Evolutionary conservation across 2,888 invertebrate genomes (phyloP).

Genomic region (Andrena trimmerana): DNA sequence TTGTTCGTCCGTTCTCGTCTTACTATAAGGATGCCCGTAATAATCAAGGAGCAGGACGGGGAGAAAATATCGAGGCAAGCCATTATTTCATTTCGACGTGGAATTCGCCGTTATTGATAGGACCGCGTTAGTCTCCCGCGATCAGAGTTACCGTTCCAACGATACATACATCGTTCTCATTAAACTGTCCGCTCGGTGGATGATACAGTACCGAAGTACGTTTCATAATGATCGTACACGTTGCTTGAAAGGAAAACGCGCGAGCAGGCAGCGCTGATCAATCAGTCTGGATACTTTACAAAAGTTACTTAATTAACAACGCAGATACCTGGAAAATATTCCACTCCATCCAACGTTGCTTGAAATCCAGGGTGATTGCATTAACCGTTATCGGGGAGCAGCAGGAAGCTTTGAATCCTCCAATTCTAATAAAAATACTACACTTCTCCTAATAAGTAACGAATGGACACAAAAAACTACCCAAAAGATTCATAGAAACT

Average conservation of each 20-base stretch:
- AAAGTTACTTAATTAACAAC: background rate
- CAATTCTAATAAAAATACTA: background rate
- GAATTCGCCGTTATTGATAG: slow-evolving; percentile 10
- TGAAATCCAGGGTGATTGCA: background rate
- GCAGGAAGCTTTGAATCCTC: background rate
- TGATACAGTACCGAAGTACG: background rate
- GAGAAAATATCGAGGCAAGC: background rate
- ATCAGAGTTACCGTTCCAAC: background rate
- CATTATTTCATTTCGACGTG: slow-evolving; percentile 3
- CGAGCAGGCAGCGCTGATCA: background rate
- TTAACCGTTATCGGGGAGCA: background rate
- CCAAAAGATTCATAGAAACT: no score
- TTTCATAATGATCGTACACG: slow-evolving; percentile 25
- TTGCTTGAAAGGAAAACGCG: slow-evolving; percentile 37
- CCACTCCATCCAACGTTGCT: background rate
- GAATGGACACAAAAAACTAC: no score
- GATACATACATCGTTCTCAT: background rate
- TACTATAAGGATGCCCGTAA: slow-evolving; percentile 12
- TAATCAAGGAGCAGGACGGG: slow-evolving; percentile 9
- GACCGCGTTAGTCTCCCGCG: background rate
- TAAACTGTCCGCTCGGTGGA: background rate
- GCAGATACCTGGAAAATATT: background rate
- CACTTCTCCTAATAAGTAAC: background rate
- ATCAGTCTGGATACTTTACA: background rate
- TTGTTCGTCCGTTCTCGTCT: slow-evolving; percentile 53